Base-by-base conservation (phyloP, 1,140 invertebrate species). In the Subanguina moxae region DNA sequence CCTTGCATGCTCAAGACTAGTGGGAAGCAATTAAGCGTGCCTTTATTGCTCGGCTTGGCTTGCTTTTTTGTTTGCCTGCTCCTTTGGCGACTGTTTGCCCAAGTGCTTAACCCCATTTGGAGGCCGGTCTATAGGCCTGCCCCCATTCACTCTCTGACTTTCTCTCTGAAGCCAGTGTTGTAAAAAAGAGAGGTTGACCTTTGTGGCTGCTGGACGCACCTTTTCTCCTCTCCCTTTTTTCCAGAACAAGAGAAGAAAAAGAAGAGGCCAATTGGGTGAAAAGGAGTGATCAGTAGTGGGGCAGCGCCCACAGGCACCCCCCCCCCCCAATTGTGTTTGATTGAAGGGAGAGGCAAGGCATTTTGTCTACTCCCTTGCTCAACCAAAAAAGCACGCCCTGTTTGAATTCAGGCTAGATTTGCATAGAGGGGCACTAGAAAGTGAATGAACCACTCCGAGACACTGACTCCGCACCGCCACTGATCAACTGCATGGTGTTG, bases 31-130 rank as follows among this genome's bases (percentile, higher is more conserved):
- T 38, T 38, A 38, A 38, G 32, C 32, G 32, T 38, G 32, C 32
- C 32, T 38, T 3, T 11, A 5, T 38, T 38, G n/a, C n/a, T 38
- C 32, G 32, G 32, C 32, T 38, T 38, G 32, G 32, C 32, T 38
- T 38, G 3, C 32, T 38, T 38, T 38, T 38, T 38, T 38, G n/a
- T n/a, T n/a, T n/a, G n/a, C n/a, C n/a, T n/a, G n/a, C 43, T n/a
- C n/a, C 48, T 52, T 8, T 15, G 3, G 48, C 8, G 3, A 25
- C 23, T 52, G 23, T 52, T 52, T 52, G 48, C 48, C 48, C 23
- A 52, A 52, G 48, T 52, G 48, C 48, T 52, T 52, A 52, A 52
- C 48, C 43, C 48, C 48, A 52, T 52, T 52, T 52, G 48, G n/a
- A 25, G 48, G 48, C n/a, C n/a, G 43, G 43, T 45, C 43, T 13